Evolutionary conservation across 2,888 invertebrate species (phyloP), one percentile per base, ranked within the genome.

Genomic region (Nomada flava): DNA sequence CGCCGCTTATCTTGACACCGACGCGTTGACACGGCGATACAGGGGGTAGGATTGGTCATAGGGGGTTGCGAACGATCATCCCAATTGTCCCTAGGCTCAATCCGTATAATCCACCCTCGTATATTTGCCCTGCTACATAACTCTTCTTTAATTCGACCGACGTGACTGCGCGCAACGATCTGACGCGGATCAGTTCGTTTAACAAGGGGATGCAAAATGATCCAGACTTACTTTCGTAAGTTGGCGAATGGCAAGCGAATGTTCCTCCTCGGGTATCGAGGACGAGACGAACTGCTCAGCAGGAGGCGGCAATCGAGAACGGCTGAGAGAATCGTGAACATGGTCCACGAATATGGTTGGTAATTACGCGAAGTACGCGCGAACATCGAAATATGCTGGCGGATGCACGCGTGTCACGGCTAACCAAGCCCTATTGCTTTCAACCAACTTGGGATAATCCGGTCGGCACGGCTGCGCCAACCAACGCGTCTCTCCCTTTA

Each of bases 391-490:
- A 84, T 83, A 84, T 83, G 83, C 69, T 52, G 69, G 23, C 63
- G 71, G 59, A 74, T 10, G 47, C 23, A 20, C 57, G 20, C 74
- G 79, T 78, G 83, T 83, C 83, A 84, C 74, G 79, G 82, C 74
- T 83, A 83, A 83, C 83, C 83, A 74, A 63, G 78, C 83, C 79
- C 86, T 84, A 86, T 88, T 88, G 90, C 90, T 87, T 83, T 86
- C 82, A 59, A 71, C 85, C 89, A 89, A 91, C 90, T 92, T 90
- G 86, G 86, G 85, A 89, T 92, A 91, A 92, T 91, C 90, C 89
- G 89, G 86, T 86, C 72, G 55, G 55, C 55, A n/a, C 83, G 82
- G 90, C 88, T 87, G 88, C 84, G 87, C 86, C 86, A 84, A 83
- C 83, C 71, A 78, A 52, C 80, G 73, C 85, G 76, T 77, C 80